These are phyloP conservation scores for Agriotes lineatus DNA, from an alignment of 2,888 invertebrate species.

Conservation along the genomic window DNA sequence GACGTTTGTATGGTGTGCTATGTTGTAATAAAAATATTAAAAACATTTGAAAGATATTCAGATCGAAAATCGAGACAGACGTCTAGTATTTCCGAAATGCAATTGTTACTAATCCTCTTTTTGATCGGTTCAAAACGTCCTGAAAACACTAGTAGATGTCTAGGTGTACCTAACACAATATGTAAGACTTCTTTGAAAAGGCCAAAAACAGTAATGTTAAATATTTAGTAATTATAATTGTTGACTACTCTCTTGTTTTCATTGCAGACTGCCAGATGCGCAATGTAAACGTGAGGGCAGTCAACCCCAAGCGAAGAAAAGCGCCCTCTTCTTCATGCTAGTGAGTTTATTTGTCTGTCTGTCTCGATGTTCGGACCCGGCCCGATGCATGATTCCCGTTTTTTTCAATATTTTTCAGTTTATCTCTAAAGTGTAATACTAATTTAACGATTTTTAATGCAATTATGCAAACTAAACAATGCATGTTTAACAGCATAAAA, in stretches of 20 bases:
- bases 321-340: slow-evolving; percentile 76
- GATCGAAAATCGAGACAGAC: slow-evolving; percentile 37
- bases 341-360: slow-evolving; percentile 71
- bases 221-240: slow-evolving; percentile 53
- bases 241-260: slow-evolving; percentile 75
- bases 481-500: slow-evolving; percentile 24
- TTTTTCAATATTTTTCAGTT: slow-evolving; percentile 37
- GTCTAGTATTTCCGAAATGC: background rate
- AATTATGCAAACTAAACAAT: background rate
- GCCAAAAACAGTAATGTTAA: slow-evolving; percentile 38
- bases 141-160: too few species aligned
- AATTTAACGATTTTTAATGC: slow-evolving; percentile 19
- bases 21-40: background rate
- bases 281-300: slow-evolving; percentile 81
- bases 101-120: too few species aligned
- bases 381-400: slow-evolving; percentile 42
- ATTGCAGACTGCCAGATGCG: slow-evolving; percentile 83
- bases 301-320: slow-evolving; percentile 77
- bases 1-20: background rate
- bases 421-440: background rate
- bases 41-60: background rate
- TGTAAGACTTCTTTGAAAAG: background rate
- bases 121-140: too few species aligned
- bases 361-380: slow-evolving; percentile 47
- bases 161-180: background rate